Conservation (phyloP, 2,113 vertebrate species). For the Tamias sibiricus region DNA sequence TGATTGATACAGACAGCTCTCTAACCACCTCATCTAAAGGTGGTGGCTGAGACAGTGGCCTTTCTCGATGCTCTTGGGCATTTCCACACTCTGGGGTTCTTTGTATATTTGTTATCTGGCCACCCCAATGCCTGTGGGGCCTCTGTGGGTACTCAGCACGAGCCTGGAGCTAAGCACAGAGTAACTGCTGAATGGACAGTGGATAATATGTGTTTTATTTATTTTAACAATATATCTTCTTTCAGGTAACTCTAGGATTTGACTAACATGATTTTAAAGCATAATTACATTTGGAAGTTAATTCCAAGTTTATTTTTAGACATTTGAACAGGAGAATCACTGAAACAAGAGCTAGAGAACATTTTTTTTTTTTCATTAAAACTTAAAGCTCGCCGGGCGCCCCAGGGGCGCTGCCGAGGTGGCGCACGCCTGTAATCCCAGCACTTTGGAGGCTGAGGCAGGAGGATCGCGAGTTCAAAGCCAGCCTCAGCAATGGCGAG, state of each 20-base stretch:
- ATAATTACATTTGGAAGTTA: not conserved
- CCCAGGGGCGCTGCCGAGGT: too few relatives aligned
- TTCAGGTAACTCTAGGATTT: not conserved
- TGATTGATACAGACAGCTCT: not conserved
- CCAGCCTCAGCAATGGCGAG: too few relatives aligned
- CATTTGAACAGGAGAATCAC: not conserved
- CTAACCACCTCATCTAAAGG: not conserved
- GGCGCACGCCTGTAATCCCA: too few relatives aligned
- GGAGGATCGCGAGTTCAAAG: too few relatives aligned
- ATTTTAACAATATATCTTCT: not conserved
- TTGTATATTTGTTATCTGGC: too few relatives aligned
- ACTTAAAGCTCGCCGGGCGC: too few relatives aligned
- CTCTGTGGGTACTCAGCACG: not conserved
- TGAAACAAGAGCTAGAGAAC: not conserved
- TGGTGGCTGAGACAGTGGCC: too few relatives aligned
- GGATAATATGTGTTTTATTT: not conserved
- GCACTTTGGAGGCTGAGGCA: too few relatives aligned
- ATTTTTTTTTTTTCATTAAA: too few relatives aligned
- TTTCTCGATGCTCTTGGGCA: not conserved
- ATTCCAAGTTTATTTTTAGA: slow-evolving; percentile 1
- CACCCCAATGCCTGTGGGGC: not conserved
- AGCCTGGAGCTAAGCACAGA: not conserved
- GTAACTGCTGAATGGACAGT: not conserved
- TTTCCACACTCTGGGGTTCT: not conserved
- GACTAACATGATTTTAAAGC: not conserved